phyloP scores from a whole-genome alignment of 2,113 vertebrate species.

The Oncorhynchus tshawytscha region DNA sequence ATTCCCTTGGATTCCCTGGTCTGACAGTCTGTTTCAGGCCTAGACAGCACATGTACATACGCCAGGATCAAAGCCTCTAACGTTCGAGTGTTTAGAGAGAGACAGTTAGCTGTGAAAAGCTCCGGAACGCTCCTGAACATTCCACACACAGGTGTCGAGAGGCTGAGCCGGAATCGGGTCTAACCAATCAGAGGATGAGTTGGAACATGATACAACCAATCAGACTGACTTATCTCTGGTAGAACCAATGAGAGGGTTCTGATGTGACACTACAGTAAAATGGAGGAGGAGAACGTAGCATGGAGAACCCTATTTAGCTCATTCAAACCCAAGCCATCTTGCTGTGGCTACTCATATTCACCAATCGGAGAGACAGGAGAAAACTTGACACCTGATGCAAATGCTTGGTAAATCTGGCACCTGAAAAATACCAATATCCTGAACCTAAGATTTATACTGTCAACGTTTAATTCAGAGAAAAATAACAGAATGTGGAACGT shows the following conservation, averaged over 20 bases:
- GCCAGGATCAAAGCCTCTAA: conserved; percentile 63
- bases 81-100: conserved; percentile 52
- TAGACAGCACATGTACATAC: conserved; percentile 35
- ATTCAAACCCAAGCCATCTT: no score
- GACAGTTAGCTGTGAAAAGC: conserved; percentile 51
- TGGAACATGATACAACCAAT: conserved; percentile 1
- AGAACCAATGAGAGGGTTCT: not conserved
- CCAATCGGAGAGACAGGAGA: no score
- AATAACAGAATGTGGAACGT: not conserved
- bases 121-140: conserved; percentile 42
- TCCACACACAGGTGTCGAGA: conserved; percentile 43
- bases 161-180: conserved; percentile 19
- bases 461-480: not conserved
- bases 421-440: no score
- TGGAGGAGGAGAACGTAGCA: no score
- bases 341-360: no score
- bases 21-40: conserved; percentile 8
- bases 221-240: not conserved
- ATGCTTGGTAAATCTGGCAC: no score
- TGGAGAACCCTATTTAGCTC: no score
- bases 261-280: not conserved
- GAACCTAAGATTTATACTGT: no score
- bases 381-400: no score
- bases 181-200: conserved; percentile 20
- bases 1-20: not conserved